Base-by-base conservation (phyloP, 2,113 vertebrate species). In the Delphinapterus leucas region DNA sequence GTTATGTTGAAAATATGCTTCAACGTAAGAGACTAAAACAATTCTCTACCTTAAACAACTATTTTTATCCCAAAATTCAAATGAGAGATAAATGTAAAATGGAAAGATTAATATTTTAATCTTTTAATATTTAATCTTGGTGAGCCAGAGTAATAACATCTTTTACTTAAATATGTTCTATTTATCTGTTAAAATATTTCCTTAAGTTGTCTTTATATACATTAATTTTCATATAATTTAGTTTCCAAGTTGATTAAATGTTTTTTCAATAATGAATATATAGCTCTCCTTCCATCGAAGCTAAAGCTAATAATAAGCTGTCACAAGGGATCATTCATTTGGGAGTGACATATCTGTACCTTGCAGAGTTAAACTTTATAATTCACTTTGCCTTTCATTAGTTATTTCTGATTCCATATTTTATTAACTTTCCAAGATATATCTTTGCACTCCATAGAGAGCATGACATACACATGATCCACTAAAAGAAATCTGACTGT, bases 281-380 rank as follows among this genome's bases (percentile, higher is more conserved):
- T 12, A 31, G 5, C 5, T 70, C 6, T 93, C 12, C 20, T 86
- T 92, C 28, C 33, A 67, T 4, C 38, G 14, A 28, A 81, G 14
- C 36, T 82, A 70, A 71, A 92, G 25, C 13, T 76, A 97, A 82
- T 77, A 82, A 90, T 88, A 47, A 88, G 91, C 71, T 84, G 26
- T 58, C 23, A 61, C 20, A 86, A 70, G 3, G n/a, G 31, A 67
- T 82, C 67, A 83, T 74, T 93, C 65, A 88, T 68, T 89, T 92
- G n/a, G 26, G 28, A 92, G 12, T 89, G 41, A 63, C 36, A 70
- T 41, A 65, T 81, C 6, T 95, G 8, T 87, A 67, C 31, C 49
- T 20, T 82, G 21, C 41, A 70, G 77, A 63, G 23, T 60, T 82
- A 94, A 94, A 89, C 33, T 76, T 92, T 33, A 89, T 92, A 91